Conservation (phyloP, 2,888 invertebrate species). For the Hylaea fasciaria region DNA sequence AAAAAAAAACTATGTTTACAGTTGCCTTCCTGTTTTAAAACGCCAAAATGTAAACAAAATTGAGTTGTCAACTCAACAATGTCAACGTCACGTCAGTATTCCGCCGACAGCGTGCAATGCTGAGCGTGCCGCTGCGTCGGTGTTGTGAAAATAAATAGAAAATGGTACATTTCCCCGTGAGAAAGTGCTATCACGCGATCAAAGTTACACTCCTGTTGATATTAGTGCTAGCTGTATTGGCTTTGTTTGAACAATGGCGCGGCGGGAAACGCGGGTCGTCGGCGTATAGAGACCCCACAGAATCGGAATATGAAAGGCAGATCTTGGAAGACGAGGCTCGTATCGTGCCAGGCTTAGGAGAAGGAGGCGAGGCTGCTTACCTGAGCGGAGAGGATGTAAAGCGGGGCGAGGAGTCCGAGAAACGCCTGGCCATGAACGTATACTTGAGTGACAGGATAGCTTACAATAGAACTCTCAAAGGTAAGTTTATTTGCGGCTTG, state of each 20-base stretch:
- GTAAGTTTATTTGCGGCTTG: slow-evolving; percentile 47
- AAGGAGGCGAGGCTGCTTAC: slow-evolving; percentile 87
- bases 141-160: slow-evolving; percentile 37
- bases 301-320: slow-evolving; percentile 74
- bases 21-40: slow-evolving; percentile 70
- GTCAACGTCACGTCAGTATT: slow-evolving; percentile 62
- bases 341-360: slow-evolving; percentile 89
- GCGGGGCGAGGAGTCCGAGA: slow-evolving; percentile 88
- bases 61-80: slow-evolving; percentile 59
- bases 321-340: slow-evolving; percentile 86
- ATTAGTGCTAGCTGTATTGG: slow-evolving; percentile 65
- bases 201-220: slow-evolving; percentile 64
- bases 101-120: slow-evolving; percentile 53
- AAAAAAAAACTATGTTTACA: slow-evolving; percentile 87
- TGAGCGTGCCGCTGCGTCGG: slow-evolving; percentile 39
- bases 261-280: slow-evolving; percentile 69
- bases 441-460: slow-evolving; percentile 95
- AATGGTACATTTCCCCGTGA: slow-evolving; percentile 72
- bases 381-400: slow-evolving; percentile 87
- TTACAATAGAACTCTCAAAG: slow-evolving; percentile 91
- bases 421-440: slow-evolving; percentile 94
- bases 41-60: slow-evolving; percentile 66
- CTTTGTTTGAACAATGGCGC: slow-evolving; percentile 75
- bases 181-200: slow-evolving; percentile 72
- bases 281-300: slow-evolving; percentile 50